Evolutionary conservation across 2,888 invertebrate genomes (phyloP), one percentile per base, ranked within the genome.

Genomic region (Lagria hirta): DNA sequence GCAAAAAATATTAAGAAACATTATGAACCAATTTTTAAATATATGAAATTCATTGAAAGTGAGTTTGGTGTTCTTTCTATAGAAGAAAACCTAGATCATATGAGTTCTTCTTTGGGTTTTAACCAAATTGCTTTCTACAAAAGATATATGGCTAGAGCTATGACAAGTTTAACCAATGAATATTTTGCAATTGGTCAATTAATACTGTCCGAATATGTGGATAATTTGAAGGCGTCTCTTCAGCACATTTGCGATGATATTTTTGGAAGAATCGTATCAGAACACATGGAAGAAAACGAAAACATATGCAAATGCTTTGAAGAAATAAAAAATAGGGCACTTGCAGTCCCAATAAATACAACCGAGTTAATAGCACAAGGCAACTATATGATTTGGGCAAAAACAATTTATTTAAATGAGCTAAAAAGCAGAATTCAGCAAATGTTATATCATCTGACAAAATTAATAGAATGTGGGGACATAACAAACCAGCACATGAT

Each of bases 301-400:
- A 76, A 76, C 14, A 86, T 88, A 49, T 86, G 86, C 61, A 70
- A 73, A 1, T 80, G 81, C 55, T 94, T 92, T 66, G 81, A 86
- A 68, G 73, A 73, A 14, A 81, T 94, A 38, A 80, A 81, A 55
- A 73, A 73, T 17, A 79, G 75, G 51, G 88, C 90, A 0, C 66
- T 86, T 6, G 79, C 81, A 56, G 80, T 83, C 52, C 93, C 94
- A 0, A 77, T 77, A 49, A 84, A 84, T 21, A 90, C 92, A 0
- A 85, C 83, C 56, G 88, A 93, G 60, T 73, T 95, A 16, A 80
- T 94, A 55, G 86, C 84, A 49, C 82, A 86, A 70, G 87, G 88
- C 16, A 54, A 60, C 50, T 91, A 88, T 66, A 89, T 94, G 75
- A 76, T 89, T 53, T 76, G 82, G 53, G 90, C 88, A 0, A 84